A percentile compares a stretch with the other conserved stretches of the same genome.
phyloP scores from a whole-genome alignment of 2,797 vertebrate species.

The Pseudomugil gertrudae region DNA sequence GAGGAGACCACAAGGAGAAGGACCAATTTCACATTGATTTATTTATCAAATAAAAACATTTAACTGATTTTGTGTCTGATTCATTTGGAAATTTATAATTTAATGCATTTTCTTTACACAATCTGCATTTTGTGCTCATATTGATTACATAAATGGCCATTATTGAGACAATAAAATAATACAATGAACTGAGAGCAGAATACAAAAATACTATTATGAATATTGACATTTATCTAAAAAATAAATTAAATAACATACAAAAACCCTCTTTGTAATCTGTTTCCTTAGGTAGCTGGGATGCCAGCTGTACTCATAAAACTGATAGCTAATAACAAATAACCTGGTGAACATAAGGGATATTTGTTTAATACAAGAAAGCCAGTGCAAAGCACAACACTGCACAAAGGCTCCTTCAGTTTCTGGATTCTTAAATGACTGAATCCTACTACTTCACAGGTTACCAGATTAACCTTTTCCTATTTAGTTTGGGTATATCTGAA shows the following conservation, averaged over 20 bases:
- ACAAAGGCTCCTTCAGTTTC: not conserved
- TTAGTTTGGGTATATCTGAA: not conserved
- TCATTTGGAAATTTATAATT: not conserved
- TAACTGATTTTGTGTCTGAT: not conserved
- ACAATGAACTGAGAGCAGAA: not conserved
- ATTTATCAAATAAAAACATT: conserved; percentile 11
- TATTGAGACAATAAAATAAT: not conserved
- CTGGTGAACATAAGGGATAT: not conserved
- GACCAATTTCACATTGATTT: too few relatives aligned
- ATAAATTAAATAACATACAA: not conserved
- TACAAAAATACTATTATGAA: not conserved
- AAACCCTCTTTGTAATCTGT: not conserved
- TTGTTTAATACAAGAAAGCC: not conserved
- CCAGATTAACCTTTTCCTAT: not conserved
- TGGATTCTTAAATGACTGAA: not conserved
- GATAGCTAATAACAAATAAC: not conserved
- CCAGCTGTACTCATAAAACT: not conserved
- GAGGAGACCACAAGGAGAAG: too few relatives aligned
- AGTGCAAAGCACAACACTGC: not conserved
- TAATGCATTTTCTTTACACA: conserved; percentile 3
- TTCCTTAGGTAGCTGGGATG: not conserved
- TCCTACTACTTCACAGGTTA: not conserved
- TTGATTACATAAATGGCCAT: not conserved
- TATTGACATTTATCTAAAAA: too few relatives aligned
- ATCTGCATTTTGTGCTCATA: not conserved